Evolutionary conservation across 2,797 vertebrate species (phyloP).

Genomic region (Miichthys miiuy): DNA sequence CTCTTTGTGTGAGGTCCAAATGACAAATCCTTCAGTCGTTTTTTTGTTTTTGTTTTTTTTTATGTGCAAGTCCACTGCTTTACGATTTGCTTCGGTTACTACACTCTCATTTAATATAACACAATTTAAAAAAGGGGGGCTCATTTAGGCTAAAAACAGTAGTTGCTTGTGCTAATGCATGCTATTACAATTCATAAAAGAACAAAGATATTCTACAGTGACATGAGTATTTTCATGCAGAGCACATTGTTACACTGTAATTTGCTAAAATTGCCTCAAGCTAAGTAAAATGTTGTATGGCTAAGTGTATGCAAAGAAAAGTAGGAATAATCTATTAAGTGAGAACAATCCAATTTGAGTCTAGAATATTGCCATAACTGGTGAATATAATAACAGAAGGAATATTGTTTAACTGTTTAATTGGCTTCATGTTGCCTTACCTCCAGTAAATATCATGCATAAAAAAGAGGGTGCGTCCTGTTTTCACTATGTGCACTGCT

Average conservation of each 20-base stretch:
- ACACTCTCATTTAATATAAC: slow-evolving; percentile 5
- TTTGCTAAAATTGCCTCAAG: slow-evolving; percentile 8
- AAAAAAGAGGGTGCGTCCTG: slow-evolving; percentile 85
- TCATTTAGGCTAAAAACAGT: background rate
- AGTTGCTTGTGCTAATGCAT: background rate
- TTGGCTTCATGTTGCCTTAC: slow-evolving; percentile 59
- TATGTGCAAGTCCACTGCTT: slow-evolving; percentile 5
- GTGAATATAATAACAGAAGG: background rate
- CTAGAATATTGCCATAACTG: background rate
- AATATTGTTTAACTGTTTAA: background rate
- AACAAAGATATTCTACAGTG: background rate
- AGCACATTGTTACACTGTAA: background rate
- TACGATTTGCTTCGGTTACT: background rate
- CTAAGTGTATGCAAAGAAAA: background rate
- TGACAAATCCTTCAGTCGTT: slow-evolving; percentile 13
- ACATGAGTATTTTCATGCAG: background rate
- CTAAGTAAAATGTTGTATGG: background rate
- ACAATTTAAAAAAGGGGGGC: background rate
- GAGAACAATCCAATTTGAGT: background rate
- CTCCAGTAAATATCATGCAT: slow-evolving; percentile 86
- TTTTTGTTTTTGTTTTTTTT: background rate
- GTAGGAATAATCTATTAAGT: background rate
- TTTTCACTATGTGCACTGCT: slow-evolving; percentile 82
- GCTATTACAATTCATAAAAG: background rate
- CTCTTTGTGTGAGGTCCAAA: slow-evolving; percentile 35